phyloP scores from a whole-genome alignment of 2,113 vertebrate genomes.

The Lipotes vexillifer region DNA sequence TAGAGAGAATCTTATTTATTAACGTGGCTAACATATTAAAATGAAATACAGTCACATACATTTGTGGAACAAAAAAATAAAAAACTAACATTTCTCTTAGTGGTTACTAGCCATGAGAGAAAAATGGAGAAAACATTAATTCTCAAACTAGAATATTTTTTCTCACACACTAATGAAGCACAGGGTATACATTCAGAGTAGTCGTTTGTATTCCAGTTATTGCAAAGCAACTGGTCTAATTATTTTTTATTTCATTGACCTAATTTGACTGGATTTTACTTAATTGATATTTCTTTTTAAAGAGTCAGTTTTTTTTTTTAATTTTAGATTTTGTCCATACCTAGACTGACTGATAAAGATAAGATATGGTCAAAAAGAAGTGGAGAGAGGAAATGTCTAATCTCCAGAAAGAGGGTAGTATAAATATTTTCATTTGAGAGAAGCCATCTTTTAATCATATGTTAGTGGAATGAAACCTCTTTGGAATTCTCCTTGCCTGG shows the following conservation, averaged over 20 bases:
- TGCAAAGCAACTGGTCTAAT: not conserved
- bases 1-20: not conserved
- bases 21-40: not conserved
- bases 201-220: not conserved
- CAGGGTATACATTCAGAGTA: not conserved
- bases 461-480: not conserved
- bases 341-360: not conserved
- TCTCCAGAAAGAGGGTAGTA: not conserved
- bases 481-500: not conserved
- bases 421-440: not conserved
- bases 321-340: not conserved
- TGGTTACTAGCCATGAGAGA: not conserved
- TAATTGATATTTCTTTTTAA: not conserved
- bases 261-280: not conserved
- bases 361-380: not conserved
- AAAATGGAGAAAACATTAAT: not conserved
- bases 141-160: not conserved
- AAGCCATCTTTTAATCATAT: not conserved
- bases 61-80: not conserved
- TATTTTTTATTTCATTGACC: not conserved
- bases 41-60: not conserved
- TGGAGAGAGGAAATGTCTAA: not conserved
- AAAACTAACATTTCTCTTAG: not conserved
- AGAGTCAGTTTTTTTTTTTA: not conserved
- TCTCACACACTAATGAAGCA: not conserved